phyloP scores from a whole-genome alignment of 2,888 invertebrate genomes.

The Trachelus iudaicus region DNA sequence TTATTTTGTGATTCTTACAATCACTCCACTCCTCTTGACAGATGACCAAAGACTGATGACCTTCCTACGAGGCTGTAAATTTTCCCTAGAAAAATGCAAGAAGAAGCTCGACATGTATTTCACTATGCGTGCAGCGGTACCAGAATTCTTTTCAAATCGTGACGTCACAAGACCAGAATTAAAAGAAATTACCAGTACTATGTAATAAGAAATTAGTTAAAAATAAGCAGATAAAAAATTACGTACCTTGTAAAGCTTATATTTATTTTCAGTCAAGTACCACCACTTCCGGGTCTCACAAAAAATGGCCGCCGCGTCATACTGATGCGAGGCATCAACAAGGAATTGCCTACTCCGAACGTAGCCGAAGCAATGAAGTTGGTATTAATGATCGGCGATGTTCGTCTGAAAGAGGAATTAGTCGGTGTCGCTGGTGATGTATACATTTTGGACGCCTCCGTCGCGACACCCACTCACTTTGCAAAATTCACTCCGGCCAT shows the following conservation, averaged over 20 bases:
- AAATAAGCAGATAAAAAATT: not conserved
- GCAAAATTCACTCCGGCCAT: conserved; percentile 85
- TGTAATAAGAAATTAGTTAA: conserved; percentile 69
- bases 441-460: conserved; percentile 82
- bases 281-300: conserved; percentile 84
- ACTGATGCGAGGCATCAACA: conserved; percentile 78
- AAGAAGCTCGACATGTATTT: conserved; percentile 89
- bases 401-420: conserved; percentile 80
- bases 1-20: not conserved
- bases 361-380: conserved; percentile 84
- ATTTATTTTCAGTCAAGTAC: conserved; percentile 73
- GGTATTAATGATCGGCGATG: conserved; percentile 86
- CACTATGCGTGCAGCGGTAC: conserved; percentile 84
- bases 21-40: conserved; percentile 54
- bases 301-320: conserved; percentile 83
- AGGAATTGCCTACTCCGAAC: conserved; percentile 77
- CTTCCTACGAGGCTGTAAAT: conserved; percentile 87
- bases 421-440: conserved; percentile 88
- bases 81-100: conserved; percentile 87
- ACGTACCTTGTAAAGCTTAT: not conserved
- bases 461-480: conserved; percentile 83
- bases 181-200: conserved; percentile 74
- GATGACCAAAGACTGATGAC: conserved; percentile 84
- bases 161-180: conserved; percentile 80
- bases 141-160: conserved; percentile 84